Conservation (phyloP, 2,888 invertebrate genomes). For the Panzeria rudis region DNA sequence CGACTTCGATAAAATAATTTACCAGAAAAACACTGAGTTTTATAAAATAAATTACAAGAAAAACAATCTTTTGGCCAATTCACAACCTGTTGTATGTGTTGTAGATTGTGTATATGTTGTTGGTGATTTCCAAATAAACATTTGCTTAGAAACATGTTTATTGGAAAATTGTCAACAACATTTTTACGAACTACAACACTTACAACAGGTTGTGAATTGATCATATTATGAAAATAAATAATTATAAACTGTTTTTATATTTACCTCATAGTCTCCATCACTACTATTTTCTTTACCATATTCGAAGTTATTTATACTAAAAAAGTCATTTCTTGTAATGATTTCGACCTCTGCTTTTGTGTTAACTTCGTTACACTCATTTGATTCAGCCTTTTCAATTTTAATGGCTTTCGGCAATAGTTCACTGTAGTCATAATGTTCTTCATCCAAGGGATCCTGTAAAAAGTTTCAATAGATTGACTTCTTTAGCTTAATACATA, state of each 20-base stretch:
- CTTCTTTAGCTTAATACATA: background rate
- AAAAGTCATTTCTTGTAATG: background rate
- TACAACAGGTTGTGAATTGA: too few relatives aligned
- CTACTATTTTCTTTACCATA: background rate
- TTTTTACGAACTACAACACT: too few relatives aligned
- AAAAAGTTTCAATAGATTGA: background rate
- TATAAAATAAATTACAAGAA: too few relatives aligned
- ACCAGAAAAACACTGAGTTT: too few relatives aligned
- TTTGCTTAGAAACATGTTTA: too few relatives aligned
- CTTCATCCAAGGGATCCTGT: slow-evolving; percentile 66
- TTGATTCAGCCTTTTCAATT: slow-evolving; percentile 8
- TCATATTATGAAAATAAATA: background rate
- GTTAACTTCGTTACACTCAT: background rate
- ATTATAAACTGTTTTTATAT: background rate
- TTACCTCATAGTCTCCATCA: slow-evolving; percentile 52
- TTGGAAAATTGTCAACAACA: too few relatives aligned
- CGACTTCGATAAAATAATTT: too few relatives aligned
- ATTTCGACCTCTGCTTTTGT: background rate
- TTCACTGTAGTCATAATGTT: slow-evolving; percentile 15
- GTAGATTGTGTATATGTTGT: too few relatives aligned
- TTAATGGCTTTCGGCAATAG: slow-evolving; percentile 1
- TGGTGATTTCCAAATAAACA: too few relatives aligned
- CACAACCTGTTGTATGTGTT: too few relatives aligned
- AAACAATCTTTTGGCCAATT: too few relatives aligned
- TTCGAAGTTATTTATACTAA: background rate